phyloP scores from a whole-genome alignment of 2,113 vertebrate genomes.

The Oryzias woworae region DNA sequence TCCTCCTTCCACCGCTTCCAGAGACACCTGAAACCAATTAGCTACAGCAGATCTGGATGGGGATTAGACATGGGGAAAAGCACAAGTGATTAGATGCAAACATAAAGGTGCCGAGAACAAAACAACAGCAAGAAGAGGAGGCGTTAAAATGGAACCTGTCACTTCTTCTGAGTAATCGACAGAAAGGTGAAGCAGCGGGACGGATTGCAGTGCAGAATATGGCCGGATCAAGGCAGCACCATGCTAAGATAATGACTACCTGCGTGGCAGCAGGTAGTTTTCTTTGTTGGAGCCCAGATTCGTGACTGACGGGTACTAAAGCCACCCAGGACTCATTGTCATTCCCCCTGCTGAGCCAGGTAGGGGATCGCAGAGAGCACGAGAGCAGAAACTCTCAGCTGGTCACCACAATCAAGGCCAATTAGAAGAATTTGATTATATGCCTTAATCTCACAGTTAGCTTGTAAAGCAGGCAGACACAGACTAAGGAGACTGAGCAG shows the following conservation, averaged over 20 bases:
- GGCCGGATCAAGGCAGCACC: conserved; percentile 8
- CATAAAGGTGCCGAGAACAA: conserved; percentile 4
- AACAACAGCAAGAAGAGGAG: not conserved
- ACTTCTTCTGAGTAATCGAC: conserved; percentile 8
- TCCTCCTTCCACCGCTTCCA: conserved; percentile 25
- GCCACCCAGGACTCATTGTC: conserved; percentile 13
- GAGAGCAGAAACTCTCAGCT: conserved; percentile 23
- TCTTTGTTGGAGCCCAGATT: conserved; percentile 19
- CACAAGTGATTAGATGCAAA: conserved; percentile 28
- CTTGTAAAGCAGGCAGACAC: conserved; percentile 44
- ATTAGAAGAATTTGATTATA: conserved; percentile 62
- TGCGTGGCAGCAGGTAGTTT: conserved; percentile 20
- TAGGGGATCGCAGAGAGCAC: conserved; percentile 1
- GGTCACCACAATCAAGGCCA: conserved; percentile 43
- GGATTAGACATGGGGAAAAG: conserved; percentile 40
- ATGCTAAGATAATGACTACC: conserved; percentile 21
- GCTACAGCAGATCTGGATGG: conserved; percentile 46
- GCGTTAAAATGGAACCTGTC: not conserved
- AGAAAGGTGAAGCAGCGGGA: conserved; percentile 23
- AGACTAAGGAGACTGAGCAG: conserved; percentile 51
- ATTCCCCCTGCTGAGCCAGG: conserved; percentile 17
- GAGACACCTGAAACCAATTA: conserved; percentile 64
- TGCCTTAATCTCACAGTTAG: conserved; percentile 62
- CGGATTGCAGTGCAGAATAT: not conserved
- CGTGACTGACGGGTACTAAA: conserved; percentile 39